Evolutionary conservation across 2,888 invertebrate genomes (phyloP), one percentile per base, ranked within the genome.

Genomic region (Synanthedon myopaeformis): DNA sequence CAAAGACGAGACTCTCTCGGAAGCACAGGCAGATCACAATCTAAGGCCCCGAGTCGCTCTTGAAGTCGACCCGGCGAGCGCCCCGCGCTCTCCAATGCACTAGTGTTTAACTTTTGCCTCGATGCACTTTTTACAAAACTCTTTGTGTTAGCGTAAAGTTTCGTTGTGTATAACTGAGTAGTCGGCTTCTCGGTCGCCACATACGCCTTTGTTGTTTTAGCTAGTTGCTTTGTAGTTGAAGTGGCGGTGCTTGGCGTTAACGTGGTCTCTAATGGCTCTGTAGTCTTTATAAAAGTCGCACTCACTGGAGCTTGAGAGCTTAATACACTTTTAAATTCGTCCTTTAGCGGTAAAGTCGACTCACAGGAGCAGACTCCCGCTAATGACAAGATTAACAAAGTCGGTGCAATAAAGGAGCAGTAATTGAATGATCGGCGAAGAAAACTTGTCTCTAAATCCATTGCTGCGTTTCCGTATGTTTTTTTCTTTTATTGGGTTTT

Each of bases 1-100:
- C 92, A 92, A 60, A 92, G 80, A 58, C 90, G 89, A 51, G 91
- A 91, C 67, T 91, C 91, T 58, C 88, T 85, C 52, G 92, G 91
- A 66, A 92, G 78, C 65, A 89, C 89, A 60, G 91, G 90, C 63
- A 92, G 84, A 74, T 92, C 91, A 65, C 92, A 92, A 71, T 91
- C 91, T 62, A 92, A 76, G 51, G 90, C 89, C 70, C 89, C 90
- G 65, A 91, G 83, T 72, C 90, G 90, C 80, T 91, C 91, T 76
- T 90, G 90, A 58, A 90, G 74, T 61, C 89, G 84, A 63, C 89
- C 70, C 67, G 74, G 80, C 61, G 61, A 65, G 56, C 62, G 59
- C 54, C 61, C 62, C 58, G 67, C 88, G 70, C 68, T 64, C 56
- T 68, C 72, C 72, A 74, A 81, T 70, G 75, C 76, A 64, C 73